Percentiles rank a stretch among this genome's conserved stretches.
Evolutionary conservation across 2,113 vertebrate species (phyloP).

Genomic region (Dipodomys spectabilis): DNA sequence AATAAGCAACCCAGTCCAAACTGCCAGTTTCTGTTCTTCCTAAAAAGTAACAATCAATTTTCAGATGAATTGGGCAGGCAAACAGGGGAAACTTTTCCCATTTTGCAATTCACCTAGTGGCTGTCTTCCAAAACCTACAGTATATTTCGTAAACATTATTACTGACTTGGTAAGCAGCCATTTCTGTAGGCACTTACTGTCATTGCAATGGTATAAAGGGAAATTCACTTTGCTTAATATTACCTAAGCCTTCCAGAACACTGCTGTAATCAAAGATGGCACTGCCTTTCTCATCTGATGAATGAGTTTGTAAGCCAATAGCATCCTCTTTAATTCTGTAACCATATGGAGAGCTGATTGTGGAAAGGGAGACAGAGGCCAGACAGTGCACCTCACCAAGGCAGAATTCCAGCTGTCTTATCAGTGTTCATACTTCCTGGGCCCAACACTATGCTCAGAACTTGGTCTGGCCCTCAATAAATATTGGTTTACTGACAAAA

Average conservation of each 20-base stretch:
- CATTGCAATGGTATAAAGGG: conserved; percentile 63
- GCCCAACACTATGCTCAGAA: not conserved
- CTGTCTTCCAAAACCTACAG: conserved; percentile 69
- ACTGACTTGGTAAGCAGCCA: conserved; percentile 71
- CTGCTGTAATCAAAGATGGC: conserved; percentile 17
- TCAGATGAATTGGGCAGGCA: conserved; percentile 55
- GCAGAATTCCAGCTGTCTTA: not conserved
- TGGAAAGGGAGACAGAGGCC: not conserved
- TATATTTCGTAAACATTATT: conserved; percentile 70
- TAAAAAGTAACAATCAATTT: conserved; percentile 51
- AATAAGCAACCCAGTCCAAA: conserved; percentile 40
- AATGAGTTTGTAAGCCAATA: conserved; percentile 62
- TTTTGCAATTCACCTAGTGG: conserved; percentile 63
- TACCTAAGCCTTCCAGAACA: conserved; percentile 56
- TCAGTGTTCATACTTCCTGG: not conserved
- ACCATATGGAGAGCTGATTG: conserved; percentile 23
- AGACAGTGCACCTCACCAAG: not conserved
- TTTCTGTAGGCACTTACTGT: conserved; percentile 72
- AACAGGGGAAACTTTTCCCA: conserved; percentile 46
- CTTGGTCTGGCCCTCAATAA: not conserved
- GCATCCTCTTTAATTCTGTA: conserved; percentile 48
- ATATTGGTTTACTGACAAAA: conserved; percentile 29
- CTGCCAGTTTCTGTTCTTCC: conserved; percentile 25
- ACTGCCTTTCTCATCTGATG: conserved; percentile 43
- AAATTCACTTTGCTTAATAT: conserved; percentile 73